Conservation (phyloP, 1,140 invertebrate species). For the Gryllus bimaculatus region DNA sequence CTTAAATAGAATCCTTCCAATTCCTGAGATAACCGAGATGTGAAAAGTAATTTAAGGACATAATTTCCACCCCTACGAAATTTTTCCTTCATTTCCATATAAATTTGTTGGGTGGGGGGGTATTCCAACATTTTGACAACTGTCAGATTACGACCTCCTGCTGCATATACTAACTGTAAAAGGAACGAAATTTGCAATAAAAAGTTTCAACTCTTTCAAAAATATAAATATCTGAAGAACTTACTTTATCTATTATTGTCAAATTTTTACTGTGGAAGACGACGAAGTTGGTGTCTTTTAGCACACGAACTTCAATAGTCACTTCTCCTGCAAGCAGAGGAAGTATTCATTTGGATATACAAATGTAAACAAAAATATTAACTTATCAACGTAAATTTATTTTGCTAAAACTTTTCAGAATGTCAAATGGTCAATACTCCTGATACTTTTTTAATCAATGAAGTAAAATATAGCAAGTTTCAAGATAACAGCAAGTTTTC, state of each 20-base stretch:
- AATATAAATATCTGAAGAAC: slow-evolving; percentile 19
- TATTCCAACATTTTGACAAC: slow-evolving; percentile 70
- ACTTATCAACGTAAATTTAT: background rate
- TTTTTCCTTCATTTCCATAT: slow-evolving; percentile 71
- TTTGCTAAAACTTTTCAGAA: no score
- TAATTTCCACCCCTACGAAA: slow-evolving; percentile 70
- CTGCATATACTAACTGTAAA: slow-evolving; percentile 54
- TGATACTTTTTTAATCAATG: no score
- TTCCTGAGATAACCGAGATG: slow-evolving; percentile 64
- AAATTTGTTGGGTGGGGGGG: slow-evolving; percentile 71
- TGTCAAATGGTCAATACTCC: no score
- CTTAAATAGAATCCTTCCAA: slow-evolving; percentile 89
- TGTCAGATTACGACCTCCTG: slow-evolving; percentile 58
- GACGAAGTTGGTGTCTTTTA: slow-evolving; percentile 76
- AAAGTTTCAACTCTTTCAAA: background rate
- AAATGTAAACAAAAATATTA: slow-evolving; percentile 12
- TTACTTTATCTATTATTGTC: slow-evolving; percentile 67
- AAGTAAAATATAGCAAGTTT: no score
- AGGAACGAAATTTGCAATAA: background rate
- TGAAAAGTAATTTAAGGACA: slow-evolving; percentile 73
- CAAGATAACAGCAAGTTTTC: no score
- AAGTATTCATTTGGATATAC: background rate
- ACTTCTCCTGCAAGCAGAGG: slow-evolving; percentile 57
- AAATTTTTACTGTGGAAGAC: slow-evolving; percentile 85
- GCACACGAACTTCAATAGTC: slow-evolving; percentile 72